These are phyloP conservation scores for Chondrosia reniformis DNA, from an alignment of 37 sponge, comb jelly and placozoan species.

Conservation along the genomic window DNA sequence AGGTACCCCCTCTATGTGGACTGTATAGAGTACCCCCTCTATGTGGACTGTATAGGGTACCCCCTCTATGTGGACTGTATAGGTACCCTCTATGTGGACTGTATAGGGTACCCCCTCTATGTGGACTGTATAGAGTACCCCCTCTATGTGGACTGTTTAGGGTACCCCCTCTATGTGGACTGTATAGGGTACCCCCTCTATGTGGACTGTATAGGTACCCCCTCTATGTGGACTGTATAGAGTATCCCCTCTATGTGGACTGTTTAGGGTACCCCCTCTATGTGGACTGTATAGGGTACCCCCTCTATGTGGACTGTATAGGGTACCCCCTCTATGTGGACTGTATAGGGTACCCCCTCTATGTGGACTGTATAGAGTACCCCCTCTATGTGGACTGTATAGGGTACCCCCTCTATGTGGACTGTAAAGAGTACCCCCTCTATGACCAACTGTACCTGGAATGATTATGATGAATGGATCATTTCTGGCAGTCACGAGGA, in stretches of 20 bases:
- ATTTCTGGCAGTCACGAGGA: slow-evolving; percentile 14
- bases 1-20: too few species aligned
- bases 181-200: too few species aligned
- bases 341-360: too few species aligned
- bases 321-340: too few species aligned
- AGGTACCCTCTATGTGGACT: neutral
- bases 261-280: too few species aligned
- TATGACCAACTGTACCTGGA: slow-evolving; percentile 36
- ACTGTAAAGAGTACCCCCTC: too few species aligned
- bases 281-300: neutral
- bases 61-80: neutral
- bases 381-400: neutral
- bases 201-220: too few species aligned
- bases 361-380: too few species aligned
- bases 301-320: neutral
- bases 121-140: neutral
- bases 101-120: too few species aligned
- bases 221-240: neutral
- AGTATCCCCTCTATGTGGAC: neutral
- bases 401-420: neutral
- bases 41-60: neutral
- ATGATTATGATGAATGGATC: slow-evolving; percentile 34
- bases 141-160: neutral
- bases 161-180: too few species aligned
- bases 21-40: too few species aligned